phyloP scores from a whole-genome alignment of 1,140 invertebrate species.

The Drosophila kohkoa region DNA sequence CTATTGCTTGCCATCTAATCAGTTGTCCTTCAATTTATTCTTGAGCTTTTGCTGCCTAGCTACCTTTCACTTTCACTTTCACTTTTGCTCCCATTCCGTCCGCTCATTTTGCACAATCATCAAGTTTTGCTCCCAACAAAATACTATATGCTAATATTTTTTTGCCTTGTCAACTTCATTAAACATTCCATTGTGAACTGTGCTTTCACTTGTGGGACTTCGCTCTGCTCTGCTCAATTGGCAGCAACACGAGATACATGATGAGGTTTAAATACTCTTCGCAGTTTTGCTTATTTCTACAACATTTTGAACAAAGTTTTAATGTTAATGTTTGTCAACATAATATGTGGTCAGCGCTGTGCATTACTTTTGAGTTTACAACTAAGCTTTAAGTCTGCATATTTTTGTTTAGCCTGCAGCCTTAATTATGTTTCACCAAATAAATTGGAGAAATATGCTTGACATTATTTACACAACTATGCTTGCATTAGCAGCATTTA shows the following conservation, averaged over 20 bases:
- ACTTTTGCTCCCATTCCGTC: background rate
- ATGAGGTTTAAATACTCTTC: background rate
- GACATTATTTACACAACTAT: too few species aligned
- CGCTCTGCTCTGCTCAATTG: constrained; percentile 5
- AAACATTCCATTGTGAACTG: constrained; percentile 39
- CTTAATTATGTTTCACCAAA: too few species aligned
- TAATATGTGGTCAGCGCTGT: too few species aligned
- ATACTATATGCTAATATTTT: constrained; percentile 19
- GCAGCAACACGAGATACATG: background rate
- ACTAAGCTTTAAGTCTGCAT: too few species aligned
- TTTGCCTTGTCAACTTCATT: constrained; percentile 30
- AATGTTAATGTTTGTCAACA: too few species aligned
- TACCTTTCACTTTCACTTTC: background rate
- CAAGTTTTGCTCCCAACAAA: constrained; percentile 16
- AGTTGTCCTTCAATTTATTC: constrained; percentile 25
- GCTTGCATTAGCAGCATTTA: too few species aligned
- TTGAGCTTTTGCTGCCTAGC: background rate
- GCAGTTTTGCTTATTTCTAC: too few species aligned
- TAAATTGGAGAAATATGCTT: too few species aligned
- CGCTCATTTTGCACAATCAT: constrained; percentile 22
- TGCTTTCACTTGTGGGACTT: constrained; percentile 30
- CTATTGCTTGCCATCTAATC: constrained; percentile 17
- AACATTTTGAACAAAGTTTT: too few species aligned
- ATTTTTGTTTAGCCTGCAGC: too few species aligned
- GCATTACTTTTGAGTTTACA: too few species aligned